Conservation (phyloP, 2,888 invertebrate species). For the Cerceris rybyensis region DNA sequence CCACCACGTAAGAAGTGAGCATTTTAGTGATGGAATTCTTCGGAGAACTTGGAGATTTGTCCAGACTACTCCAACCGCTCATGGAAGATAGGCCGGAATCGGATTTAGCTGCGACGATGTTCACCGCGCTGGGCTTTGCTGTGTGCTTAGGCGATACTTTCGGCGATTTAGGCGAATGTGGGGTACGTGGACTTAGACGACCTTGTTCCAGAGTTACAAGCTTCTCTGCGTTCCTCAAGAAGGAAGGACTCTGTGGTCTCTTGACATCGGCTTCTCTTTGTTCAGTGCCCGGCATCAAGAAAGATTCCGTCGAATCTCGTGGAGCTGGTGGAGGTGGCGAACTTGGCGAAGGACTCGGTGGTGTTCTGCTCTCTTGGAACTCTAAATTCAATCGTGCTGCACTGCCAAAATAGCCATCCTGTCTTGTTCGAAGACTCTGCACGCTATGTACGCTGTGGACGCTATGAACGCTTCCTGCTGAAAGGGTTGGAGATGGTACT, state of each 20-base stretch:
- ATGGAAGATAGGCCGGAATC: constrained; percentile 94
- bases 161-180: constrained; percentile 88
- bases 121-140: constrained; percentile 83
- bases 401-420: constrained; percentile 85
- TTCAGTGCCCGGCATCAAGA: constrained; percentile 81
- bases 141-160: constrained; percentile 88
- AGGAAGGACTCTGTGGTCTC: constrained; percentile 79
- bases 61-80: constrained; percentile 93
- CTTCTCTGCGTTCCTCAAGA: constrained; percentile 80
- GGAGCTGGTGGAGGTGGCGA: constrained; percentile 92
- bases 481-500: constrained; percentile 85
- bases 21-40: constrained; percentile 84
- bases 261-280: constrained; percentile 70
- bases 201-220: constrained; percentile 82
- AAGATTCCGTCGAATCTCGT: constrained; percentile 83
- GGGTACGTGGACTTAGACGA: constrained; percentile 85
- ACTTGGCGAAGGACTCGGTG: constrained; percentile 85
- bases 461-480: constrained; percentile 83
- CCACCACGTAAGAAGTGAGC: constrained; percentile 76
- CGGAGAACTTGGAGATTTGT: constrained; percentile 92
- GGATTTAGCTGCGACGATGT: constrained; percentile 90
- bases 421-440: constrained; percentile 84
- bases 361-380: constrained; percentile 83
- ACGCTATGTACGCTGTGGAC: constrained; percentile 73
- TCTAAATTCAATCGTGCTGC: constrained; percentile 82